Evolutionary conservation across 2,797 vertebrate genomes (phyloP), one percentile per base, ranked within the genome.

Genomic region (Calcarius lapponicus): DNA sequence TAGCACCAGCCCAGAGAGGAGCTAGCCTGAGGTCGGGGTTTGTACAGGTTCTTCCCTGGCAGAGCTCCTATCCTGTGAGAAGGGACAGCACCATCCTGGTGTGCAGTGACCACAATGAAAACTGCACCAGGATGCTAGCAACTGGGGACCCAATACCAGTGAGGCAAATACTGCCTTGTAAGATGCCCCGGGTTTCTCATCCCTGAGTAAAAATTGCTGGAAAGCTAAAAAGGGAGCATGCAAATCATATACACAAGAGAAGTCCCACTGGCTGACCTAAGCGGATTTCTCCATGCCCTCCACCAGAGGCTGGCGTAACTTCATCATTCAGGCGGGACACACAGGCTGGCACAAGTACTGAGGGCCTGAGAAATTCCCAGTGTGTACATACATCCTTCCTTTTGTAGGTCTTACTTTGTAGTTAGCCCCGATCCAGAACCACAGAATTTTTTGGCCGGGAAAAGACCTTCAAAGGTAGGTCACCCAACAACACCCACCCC

Each of bases 21-120:
- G 38, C 22, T 4, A 3, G 29, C 22, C n/a, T 0, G 0, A 62
- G 40, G 43, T 0, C 0, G 0, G 31, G 36, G 66, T 76, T 60
- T 72, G 43, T 34, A 48, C 17, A 71, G 29, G 38, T 65, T 47
- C 70, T 84, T 22, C 12, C 45, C 2, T 4, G 62, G 51, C 28
- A n/a, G 13, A 80, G 57, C 4, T 20, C 60, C 22, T 2, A 3
- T 57, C 75, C 57, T 29, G 38, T 38, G 38, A 17, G 36, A 28
- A 60, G 43, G 36, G 13, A 61, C 56, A 40, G 57, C 51, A 14
- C n/a, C 10, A 42, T 34, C 15, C 48, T 64, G 58, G 13, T 13
- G 22, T 34, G 34, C 42, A 72, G 34, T 48, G 47, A 70, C 13
- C 7, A 4, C 62, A 67, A 17, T 7, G 51, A 47, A 73, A 92